These are phyloP conservation scores for Oeneis ivallda DNA, from an alignment of 2,888 invertebrate species.

Conservation along the genomic window DNA sequence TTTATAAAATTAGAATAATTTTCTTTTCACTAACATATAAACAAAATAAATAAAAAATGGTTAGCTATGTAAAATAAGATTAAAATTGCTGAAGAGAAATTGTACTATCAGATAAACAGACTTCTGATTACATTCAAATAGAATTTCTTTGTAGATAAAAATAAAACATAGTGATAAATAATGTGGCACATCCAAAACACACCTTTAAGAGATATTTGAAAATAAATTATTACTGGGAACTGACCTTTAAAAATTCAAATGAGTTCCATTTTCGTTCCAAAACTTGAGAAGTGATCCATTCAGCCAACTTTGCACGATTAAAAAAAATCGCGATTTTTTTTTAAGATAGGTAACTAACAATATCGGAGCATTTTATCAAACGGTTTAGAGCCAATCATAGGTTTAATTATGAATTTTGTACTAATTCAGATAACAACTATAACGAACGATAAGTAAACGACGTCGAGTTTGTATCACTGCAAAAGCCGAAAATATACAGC, in stretches of 20 bases:
- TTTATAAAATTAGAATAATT: not conserved
- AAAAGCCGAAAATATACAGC: conserved; percentile 54
- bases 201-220: conserved; percentile 2
- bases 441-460: conserved; percentile 68
- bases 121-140: conserved; percentile 33
- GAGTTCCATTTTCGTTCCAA: conserved; percentile 28
- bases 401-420: conserved; percentile 73
- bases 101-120: conserved; percentile 37
- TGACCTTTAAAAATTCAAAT: conserved; percentile 29
- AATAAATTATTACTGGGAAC: conserved; percentile 22
- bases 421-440: conserved; percentile 75
- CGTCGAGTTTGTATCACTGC: conserved; percentile 52
- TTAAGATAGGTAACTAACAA: conserved; percentile 42
- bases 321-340: conserved; percentile 37
- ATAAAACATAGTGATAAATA: conserved; percentile 12
- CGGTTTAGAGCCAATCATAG: conserved; percentile 74
- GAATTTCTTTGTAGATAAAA: conserved; percentile 34
- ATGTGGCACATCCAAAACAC: not conserved
- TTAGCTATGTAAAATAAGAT: conserved; percentile 28
- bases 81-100: conserved; percentile 24
- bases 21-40: not conserved
- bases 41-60: conserved; percentile 19
- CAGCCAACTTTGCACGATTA: conserved; percentile 20
- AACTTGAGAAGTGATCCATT: conserved; percentile 11
- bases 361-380: conserved; percentile 58